These are phyloP conservation scores for Cliona cf. orientalis DNA, from an alignment of 37 sponge, comb jelly and placozoan species.

Conservation along the genomic window DNA sequence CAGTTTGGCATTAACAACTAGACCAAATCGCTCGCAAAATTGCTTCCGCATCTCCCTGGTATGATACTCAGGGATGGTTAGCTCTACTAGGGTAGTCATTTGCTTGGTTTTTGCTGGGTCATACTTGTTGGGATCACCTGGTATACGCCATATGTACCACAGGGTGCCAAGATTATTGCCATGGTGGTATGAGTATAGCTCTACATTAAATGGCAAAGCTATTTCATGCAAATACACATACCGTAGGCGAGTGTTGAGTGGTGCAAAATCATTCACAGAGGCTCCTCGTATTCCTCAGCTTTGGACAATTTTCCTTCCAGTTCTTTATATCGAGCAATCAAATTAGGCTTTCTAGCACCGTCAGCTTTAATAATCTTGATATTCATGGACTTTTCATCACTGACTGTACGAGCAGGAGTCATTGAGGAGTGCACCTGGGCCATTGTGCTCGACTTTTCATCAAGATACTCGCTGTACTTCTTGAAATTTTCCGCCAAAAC, in stretches of 20 bases:
- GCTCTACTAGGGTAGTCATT: not conserved
- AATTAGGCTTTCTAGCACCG: not conserved
- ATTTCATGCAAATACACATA: conserved; percentile 2
- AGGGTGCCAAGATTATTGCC: conserved; percentile 4
- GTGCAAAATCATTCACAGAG: conserved; percentile 17
- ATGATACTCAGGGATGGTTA: conserved; percentile 48
- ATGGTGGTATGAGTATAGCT: not conserved
- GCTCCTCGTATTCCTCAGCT: not conserved
- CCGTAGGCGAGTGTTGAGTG: not conserved
- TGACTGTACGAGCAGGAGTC: not conserved
- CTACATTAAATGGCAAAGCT: not conserved
- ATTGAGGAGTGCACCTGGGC: not conserved
- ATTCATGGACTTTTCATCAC: not conserved
- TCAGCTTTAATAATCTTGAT: not conserved
- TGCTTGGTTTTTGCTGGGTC: not conserved
- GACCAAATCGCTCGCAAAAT: conserved; percentile 42
- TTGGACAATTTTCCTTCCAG: not conserved
- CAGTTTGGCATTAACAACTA: conserved; percentile 4
- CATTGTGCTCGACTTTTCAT: not conserved
- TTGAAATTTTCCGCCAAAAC: not conserved
- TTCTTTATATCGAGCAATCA: not conserved
- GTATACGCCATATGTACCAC: not conserved
- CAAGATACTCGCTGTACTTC: not conserved
- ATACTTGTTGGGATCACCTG: not conserved
- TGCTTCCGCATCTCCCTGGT: conserved; percentile 45